Base-by-base conservation (phyloP, 2,888 invertebrate species). In the Caenorhabditis uteleia region DNA sequence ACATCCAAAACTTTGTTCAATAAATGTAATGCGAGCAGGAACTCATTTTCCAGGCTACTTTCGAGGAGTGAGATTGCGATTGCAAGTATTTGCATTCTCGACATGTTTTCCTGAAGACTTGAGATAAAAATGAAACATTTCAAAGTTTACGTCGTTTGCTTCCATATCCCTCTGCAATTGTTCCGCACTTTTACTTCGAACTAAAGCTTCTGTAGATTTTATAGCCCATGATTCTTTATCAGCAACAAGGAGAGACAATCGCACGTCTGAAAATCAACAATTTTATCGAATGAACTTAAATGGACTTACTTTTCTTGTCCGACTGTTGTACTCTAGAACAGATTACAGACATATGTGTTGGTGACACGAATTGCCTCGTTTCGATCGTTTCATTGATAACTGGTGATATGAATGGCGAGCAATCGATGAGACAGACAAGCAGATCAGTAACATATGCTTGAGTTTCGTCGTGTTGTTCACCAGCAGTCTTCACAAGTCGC, bases 11-110 rank as follows among this genome's bases (percentile, higher is more conserved):
- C 82, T 74, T 93, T 89, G 31, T 93, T 90, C 56, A 98, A 86
- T 46, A 98, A 86, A 33, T 93, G 88, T 68, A 95, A 88, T 3
- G 95, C 95, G 74, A 98, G 86, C 48, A 94, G 87, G 85, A 94
- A 98, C 86, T 99, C 98, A 85, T 98, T 94, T 85, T 99, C 98
- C 84, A 95, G 95, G 85, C 97, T 97, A 0, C 95, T 95, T 85
- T 99, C 98, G 68, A 99, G 87, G 56, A 98, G 86, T 0, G 95
- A 93, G 6, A 95, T 91, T 0, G 94, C 92, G 73, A 98, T 89
- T 93, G 97, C 97, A 86, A 97, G 94, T 62, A 98, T 87, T 84
- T 98, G 97, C 6, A 94, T 91, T 68, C 98, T 87, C 71, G 95
- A 91, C 39, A 54, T 58, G 3, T 61, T 65, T 47, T 72, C 60